Evolutionary conservation across 2,797 vertebrate species (phyloP).

Genomic region (Rhabdomys pumilio): DNA sequence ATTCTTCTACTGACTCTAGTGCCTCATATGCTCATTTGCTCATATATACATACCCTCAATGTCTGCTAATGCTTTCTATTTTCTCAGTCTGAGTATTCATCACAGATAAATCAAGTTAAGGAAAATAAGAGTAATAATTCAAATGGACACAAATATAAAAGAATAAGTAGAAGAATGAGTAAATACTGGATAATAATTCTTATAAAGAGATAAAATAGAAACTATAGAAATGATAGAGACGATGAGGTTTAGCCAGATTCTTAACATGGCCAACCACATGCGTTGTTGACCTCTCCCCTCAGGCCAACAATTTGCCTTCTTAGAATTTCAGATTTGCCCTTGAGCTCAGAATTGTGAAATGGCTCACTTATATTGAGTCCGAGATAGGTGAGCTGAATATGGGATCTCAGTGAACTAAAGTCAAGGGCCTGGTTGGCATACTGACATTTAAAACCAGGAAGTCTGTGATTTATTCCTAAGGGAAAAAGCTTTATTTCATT

Average conservation of each 20-base stretch:
- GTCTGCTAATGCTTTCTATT: not conserved
- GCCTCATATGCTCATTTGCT: not conserved
- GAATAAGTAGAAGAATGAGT: not conserved
- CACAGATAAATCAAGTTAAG: not conserved
- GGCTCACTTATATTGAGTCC: not conserved
- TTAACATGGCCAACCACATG: not conserved
- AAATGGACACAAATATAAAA: not conserved
- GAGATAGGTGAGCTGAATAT: not conserved
- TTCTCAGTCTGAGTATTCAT: not conserved
- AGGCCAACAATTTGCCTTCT: not conserved
- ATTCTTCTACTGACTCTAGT: not conserved
- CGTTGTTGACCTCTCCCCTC: not conserved
- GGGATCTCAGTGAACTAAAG: not conserved
- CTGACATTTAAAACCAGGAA: not conserved
- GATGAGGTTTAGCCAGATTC: not conserved
- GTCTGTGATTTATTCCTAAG: not conserved
- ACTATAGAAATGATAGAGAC: not conserved
- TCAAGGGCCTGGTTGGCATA: not conserved
- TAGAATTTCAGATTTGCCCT: not conserved
- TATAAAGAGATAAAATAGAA: not conserved
- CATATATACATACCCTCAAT: accelerated
- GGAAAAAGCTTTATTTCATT: not conserved
- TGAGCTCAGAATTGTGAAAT: not conserved
- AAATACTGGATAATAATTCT: not conserved
- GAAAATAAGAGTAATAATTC: constrained; percentile 30